A percentile compares a stretch with the other conserved stretches of the same genome.
These are phyloP conservation scores for Paramormyrops hopkinsi DNA, from an alignment of 2,797 vertebrate species.

Conservation along the genomic window DNA sequence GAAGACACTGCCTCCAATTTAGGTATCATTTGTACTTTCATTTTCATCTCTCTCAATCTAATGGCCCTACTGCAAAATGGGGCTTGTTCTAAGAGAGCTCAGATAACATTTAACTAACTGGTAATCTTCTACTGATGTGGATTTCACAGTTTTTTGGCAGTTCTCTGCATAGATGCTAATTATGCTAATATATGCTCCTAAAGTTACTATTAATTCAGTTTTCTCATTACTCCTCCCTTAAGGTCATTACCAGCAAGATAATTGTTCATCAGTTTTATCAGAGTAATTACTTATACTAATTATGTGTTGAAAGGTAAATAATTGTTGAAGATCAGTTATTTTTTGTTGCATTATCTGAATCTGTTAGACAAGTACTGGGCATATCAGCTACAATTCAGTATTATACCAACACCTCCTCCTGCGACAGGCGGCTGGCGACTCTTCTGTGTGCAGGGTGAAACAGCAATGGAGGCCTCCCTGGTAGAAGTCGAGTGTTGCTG, in stretches of 20 bases:
- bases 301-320: neutral
- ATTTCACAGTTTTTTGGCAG: neutral
- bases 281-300: neutral
- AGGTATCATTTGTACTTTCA: conserved; percentile 41
- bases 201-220: neutral
- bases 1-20: conserved; percentile 46
- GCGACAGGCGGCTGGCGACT: conserved; percentile 57
- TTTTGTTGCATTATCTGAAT: neutral
- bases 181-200: neutral
- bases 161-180: neutral
- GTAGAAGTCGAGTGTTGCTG: conserved; percentile 60
- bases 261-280: neutral
- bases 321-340: neutral
- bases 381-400: neutral
- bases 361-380: neutral
- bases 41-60: neutral
- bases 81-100: neutral
- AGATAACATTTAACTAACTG: neutral
- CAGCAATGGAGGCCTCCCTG: conserved; percentile 55
- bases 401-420: neutral
- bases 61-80: neutral
- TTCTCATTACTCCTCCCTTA: neutral
- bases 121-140: neutral
- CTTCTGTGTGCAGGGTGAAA: conserved; percentile 65
- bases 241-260: neutral